These are phyloP conservation scores for Trigoniulus corallinus DNA, from an alignment of 1,140 invertebrate species.

Conservation along the genomic window DNA sequence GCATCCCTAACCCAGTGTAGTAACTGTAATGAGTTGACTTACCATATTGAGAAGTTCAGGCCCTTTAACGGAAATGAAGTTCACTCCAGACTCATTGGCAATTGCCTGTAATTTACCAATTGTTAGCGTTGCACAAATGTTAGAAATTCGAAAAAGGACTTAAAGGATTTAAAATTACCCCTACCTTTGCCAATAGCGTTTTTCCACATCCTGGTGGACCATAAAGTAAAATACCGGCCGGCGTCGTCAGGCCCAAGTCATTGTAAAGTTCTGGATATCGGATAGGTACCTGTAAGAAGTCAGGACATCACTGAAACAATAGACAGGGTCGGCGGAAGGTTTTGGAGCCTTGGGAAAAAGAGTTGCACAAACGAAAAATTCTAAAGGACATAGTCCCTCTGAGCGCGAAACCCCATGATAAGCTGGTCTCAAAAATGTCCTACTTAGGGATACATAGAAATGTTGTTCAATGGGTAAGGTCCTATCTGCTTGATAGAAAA, in stretches of 20 bases:
- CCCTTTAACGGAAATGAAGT: constrained; percentile 94
- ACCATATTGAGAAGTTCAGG: constrained; percentile 93
- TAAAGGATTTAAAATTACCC: constrained; percentile 1
- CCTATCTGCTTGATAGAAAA: no score
- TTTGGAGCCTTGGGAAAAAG: not conserved
- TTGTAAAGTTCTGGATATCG: constrained; percentile 62
- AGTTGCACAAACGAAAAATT: constrained; percentile 6
- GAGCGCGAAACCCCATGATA: no score
- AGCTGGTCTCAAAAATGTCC: no score
- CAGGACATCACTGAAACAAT: constrained; percentile 8
- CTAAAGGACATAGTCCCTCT: no score
- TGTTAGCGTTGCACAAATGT: not conserved
- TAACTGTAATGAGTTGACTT: no score
- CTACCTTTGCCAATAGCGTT: constrained; percentile 65
- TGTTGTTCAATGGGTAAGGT: no score
- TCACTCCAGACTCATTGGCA: constrained; percentile 89
- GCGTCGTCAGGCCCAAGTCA: constrained; percentile 52
- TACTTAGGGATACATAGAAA: no score
- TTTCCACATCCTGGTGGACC: constrained; percentile 89
- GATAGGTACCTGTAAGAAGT: constrained; percentile 56
- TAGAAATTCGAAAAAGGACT: constrained; percentile 14
- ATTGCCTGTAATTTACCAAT: constrained; percentile 40
- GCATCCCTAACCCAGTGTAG: no score
- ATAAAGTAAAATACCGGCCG: constrained; percentile 77
- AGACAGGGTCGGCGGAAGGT: not conserved